Evolutionary conservation across 2,113 vertebrate species (phyloP).

Genomic region (human): GRCh38 chr14:65947001-65947500

Average conservation of each 20-base stretch:
- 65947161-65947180: background rate
- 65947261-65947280: conserved; percentile 56
- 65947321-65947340: background rate
- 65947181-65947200: conserved; percentile 29
- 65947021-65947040: background rate
- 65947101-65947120: background rate
- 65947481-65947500: background rate
- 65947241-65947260: conserved; percentile 63
- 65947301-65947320: conserved; percentile 41
- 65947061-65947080: background rate
- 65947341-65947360: background rate
- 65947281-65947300: conserved; percentile 59
- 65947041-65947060: background rate
- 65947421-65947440: background rate
- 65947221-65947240: conserved; percentile 62
- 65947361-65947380: background rate
- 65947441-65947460: background rate
- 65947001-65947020: background rate
- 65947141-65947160: background rate
- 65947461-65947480: background rate
- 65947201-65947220: background rate
- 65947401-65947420: background rate
- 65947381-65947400: background rate
- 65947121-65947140: background rate
- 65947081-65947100: background rate